Evolutionary conservation across 2,888 invertebrate genomes (phyloP), one percentile per base, ranked within the genome.

Genomic region (Tinea pellionella): DNA sequence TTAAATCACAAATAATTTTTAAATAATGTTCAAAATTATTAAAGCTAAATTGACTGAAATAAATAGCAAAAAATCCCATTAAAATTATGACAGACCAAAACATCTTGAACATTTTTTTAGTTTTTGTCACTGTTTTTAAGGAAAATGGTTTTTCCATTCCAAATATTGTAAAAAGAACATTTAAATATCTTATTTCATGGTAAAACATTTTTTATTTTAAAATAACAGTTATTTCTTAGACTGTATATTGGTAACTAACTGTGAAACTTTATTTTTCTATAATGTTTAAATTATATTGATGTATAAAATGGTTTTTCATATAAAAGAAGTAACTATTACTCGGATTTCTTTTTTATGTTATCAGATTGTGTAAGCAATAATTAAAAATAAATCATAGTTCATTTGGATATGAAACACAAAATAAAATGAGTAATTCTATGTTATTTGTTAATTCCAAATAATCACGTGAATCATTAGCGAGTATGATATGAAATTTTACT

Each of bases 131-230:
- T 19, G n/a, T 19, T 53, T 53, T 18, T 11, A n/a, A 8, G 42
- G 62, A 51, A 61, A 70, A 69, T 6, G 74, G 72, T 61, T 72
- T 74, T 59, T 65, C 62, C n/a, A 72, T 30, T 4, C 74, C 77
- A 62, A 72, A 70, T 16, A 69, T 4, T 8, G 30, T 59, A 62
- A 61, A 62, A 70, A 42, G 72, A 12, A 60, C 63, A 68, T 55
- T 70, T 70, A 47, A 68, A 72, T 58, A 64, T 43, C 32, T 57
- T 57, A 57, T 15, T n/a, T 57, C 6, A 2, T 16, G 11, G 12
- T 55, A 55, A 6, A 57, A 16, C 32, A 57, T 57, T n/a, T 19
- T 24, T 24, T 24, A 24, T 42, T 12, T 13, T 4, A 12, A 24
- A 24, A 24, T 24, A 3, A 24, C 24, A 24, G 2, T 3, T 24